Conservation (phyloP, 2,888 invertebrate species). For the Liposcelis brunnea region DNA sequence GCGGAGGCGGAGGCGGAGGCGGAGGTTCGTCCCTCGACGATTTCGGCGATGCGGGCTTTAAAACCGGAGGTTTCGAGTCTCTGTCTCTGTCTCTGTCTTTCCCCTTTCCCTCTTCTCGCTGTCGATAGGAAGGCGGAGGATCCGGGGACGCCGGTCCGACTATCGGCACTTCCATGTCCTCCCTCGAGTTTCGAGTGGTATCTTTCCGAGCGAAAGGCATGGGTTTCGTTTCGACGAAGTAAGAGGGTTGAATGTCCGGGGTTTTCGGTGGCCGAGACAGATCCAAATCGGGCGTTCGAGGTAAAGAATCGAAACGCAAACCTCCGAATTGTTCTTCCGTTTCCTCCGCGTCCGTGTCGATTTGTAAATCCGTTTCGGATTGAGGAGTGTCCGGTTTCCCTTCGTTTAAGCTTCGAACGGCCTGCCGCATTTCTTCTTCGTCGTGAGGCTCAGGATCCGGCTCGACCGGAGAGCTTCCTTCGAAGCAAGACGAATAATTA, state of each 20-base stretch:
- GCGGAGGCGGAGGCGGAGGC: background rate
- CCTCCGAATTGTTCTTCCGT: slow-evolving; percentile 34
- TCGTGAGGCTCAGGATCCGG: slow-evolving; percentile 40
- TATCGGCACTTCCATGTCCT: slow-evolving; percentile 2
- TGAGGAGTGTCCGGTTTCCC: slow-evolving; percentile 71
- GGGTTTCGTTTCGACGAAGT: slow-evolving; percentile 18
- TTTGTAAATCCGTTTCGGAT: slow-evolving; percentile 66
- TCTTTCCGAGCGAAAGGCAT: slow-evolving; percentile 3
- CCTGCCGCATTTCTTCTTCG: slow-evolving; percentile 68
- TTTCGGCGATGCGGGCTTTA: slow-evolving; percentile 2
- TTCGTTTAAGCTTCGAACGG: slow-evolving; percentile 63
- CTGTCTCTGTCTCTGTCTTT: too few relatives aligned
- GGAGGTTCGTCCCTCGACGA: background rate
- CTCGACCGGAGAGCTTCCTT: slow-evolving; percentile 30
- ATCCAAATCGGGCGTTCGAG: slow-evolving; percentile 32
- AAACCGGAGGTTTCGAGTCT: slow-evolving; percentile 1
- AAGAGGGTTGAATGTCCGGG: slow-evolving; percentile 34
- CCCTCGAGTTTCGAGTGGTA: slow-evolving; percentile 1
- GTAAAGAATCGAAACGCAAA: slow-evolving; percentile 28
- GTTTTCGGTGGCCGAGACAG: slow-evolving; percentile 35
- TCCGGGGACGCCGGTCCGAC: background rate
- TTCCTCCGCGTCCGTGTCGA: slow-evolving; percentile 75
- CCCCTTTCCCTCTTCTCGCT: too few relatives aligned
- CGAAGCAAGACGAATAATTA: slow-evolving; percentile 34
- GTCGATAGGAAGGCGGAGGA: too few relatives aligned